Evolutionary conservation across 2,113 vertebrate species (phyloP), one percentile per base, ranked within the genome.

Genomic region (Leucopternis melanops): DNA sequence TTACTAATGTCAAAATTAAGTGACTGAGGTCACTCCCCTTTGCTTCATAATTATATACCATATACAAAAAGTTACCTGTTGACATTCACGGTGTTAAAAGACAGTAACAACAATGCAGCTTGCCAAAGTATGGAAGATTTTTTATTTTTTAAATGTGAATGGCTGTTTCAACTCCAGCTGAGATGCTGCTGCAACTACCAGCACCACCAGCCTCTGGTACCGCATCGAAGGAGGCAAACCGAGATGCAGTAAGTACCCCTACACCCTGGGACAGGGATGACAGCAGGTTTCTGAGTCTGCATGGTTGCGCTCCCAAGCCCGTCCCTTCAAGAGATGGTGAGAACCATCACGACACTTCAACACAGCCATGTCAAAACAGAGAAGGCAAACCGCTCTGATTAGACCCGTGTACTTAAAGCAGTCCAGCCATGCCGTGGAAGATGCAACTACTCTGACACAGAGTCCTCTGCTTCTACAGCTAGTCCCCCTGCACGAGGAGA

Each of bases 301-400:
- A 11, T 7, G 16, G 42, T 3, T 8, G 2, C 2, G 2, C 0
- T 5, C 25, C 70, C 58, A 85, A 79, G 22, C 55, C 8, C 2
- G 0, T 13, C 10, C 27, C 57, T 88, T 63, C 22, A 38, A 59
- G 6, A 10, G 31, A 42, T 11, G 22, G 47, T 25, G 38, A 83
- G n/a, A 94, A 59, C 50, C 36, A 55, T 15, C 38, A 42, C 4
- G 2, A 44, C 2, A 7, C 42, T 71, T 62, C 32, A 62, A 58
- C 20, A 10, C 0, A 1, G 34, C 19, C 42, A 20, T 1, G 20
- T 8, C 50, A 40, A 67, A 70, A 80, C 38, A 34, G 16, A 92
- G 58, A n/a, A 57, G 40, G 42, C 29, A 84, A 93, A 81, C 40
- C 44, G 62, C 67, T 83, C 80, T 22, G 7, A 25, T 55, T 9